These are phyloP conservation scores for Chaetodon auriga DNA, from an alignment of 2,113 vertebrate species.

Conservation along the genomic window DNA sequence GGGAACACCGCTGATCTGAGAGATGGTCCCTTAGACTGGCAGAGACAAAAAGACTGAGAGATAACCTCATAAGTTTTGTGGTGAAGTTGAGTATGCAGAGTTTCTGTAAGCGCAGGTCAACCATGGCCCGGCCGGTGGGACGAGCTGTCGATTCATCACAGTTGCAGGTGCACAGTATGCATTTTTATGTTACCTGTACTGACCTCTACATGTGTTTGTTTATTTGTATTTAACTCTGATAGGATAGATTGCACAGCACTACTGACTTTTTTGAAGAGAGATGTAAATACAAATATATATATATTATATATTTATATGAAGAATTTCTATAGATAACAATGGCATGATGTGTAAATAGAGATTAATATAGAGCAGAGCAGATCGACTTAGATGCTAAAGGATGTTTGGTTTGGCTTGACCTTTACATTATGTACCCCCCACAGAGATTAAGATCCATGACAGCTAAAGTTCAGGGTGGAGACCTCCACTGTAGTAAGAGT, in stretches of 20 bases:
- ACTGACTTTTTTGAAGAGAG: slow-evolving; percentile 71
- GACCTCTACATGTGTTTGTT: slow-evolving; percentile 64
- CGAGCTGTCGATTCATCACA: slow-evolving; percentile 29
- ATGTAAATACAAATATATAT: slow-evolving; percentile 82
- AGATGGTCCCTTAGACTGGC: slow-evolving; percentile 8
- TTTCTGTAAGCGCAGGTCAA: slow-evolving; percentile 24
- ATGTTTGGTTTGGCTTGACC: slow-evolving; percentile 31
- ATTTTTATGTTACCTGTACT: slow-evolving; percentile 73
- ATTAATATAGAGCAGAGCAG: slow-evolving; percentile 53
- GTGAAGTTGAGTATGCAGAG: slow-evolving; percentile 24
- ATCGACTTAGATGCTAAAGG: slow-evolving; percentile 15
- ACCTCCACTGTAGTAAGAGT: background rate
- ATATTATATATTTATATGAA: slow-evolving; percentile 80
- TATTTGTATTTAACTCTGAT: slow-evolving; percentile 69
- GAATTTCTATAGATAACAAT: slow-evolving; percentile 62
- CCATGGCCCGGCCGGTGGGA: slow-evolving; percentile 4
- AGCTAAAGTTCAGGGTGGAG: slow-evolving; percentile 20
- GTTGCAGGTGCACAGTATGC: slow-evolving; percentile 38
- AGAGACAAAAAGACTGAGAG: slow-evolving; percentile 46
- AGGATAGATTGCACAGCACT: slow-evolving; percentile 62
- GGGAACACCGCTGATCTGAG: slow-evolving; percentile 66
- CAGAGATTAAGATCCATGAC: slow-evolving; percentile 14
- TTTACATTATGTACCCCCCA: slow-evolving; percentile 19
- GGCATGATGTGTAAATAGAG: slow-evolving; percentile 68
- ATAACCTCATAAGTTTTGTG: slow-evolving; percentile 2